These are phyloP conservation scores for Aptenodytes patagonicus DNA, from an alignment of 2,113 vertebrate species.

Conservation along the genomic window DNA sequence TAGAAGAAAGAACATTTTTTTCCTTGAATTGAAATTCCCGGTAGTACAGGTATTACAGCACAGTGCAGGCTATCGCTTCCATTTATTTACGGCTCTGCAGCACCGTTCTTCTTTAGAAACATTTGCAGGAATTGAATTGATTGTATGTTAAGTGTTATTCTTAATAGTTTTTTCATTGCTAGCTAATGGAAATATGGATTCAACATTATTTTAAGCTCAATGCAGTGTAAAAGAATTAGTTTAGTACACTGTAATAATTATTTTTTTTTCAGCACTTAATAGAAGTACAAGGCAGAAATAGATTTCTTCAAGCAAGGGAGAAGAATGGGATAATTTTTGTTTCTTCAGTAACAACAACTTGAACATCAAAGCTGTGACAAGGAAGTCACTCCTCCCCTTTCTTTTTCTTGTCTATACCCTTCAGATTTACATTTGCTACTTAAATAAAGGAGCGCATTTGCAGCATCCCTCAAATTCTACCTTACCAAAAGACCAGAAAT, in stretches of 20 bases:
- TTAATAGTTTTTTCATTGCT: constrained; percentile 52
- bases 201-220: constrained; percentile 45
- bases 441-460: background rate
- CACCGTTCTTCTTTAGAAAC: background rate
- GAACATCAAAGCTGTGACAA: background rate
- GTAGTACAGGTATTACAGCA: background rate
- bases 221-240: constrained; percentile 26
- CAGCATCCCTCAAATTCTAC: background rate
- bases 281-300: constrained; percentile 16
- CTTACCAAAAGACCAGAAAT: background rate
- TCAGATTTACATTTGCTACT: background rate
- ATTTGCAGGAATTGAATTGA: constrained; percentile 10
- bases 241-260: constrained; percentile 35
- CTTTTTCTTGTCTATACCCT: background rate
- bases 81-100: constrained; percentile 24
- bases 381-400: background rate
- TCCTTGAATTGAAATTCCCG: background rate
- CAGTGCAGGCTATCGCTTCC: background rate
- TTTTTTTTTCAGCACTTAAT: background rate
- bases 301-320: background rate
- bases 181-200: constrained; percentile 49
- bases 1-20: background rate
- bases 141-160: constrained; percentile 1
- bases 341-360: background rate
- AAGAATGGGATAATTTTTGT: background rate